Conservation (phyloP, 2,888 invertebrate genomes). For the Leucophora obtusa region DNA sequence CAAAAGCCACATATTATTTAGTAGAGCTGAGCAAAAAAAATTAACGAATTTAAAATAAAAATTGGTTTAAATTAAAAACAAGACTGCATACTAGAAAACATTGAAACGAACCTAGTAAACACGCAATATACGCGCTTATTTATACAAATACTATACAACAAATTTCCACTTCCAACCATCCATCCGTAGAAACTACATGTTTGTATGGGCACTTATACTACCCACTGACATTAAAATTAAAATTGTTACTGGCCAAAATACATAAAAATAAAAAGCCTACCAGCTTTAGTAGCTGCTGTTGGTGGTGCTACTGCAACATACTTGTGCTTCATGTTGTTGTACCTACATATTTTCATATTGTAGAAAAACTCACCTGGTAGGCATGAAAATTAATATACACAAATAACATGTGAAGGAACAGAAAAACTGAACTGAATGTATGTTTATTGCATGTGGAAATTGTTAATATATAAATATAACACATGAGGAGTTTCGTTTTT, state of each 20-base stretch:
- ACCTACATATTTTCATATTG: not conserved
- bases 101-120: slow-evolving; percentile 32
- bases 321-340: not conserved
- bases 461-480: slow-evolving; percentile 53
- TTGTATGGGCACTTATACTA: not conserved
- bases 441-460: slow-evolving; percentile 43
- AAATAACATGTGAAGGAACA: not conserved
- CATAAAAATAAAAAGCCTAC: slow-evolving; percentile 22
- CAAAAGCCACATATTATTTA: slow-evolving; percentile 51
- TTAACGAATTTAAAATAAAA: slow-evolving; percentile 24
- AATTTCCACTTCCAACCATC: not conserved
- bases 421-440: not conserved
- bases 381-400: slow-evolving; percentile 4
- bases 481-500: slow-evolving; percentile 18
- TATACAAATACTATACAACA: not conserved
- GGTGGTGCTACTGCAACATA: slow-evolving; percentile 2
- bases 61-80: slow-evolving; percentile 39
- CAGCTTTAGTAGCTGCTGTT: slow-evolving; percentile 17
- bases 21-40: slow-evolving; percentile 48
- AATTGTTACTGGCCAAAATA: slow-evolving; percentile 32
- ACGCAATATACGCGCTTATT: slow-evolving; percentile 29
- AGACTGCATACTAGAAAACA: slow-evolving; percentile 19
- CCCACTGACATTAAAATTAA: slow-evolving; percentile 43
- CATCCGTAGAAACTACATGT: not conserved
- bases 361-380: slow-evolving; percentile 38